Evolutionary conservation across 2,888 invertebrate species (phyloP).

Genomic region (Drosophila affinis): DNA sequence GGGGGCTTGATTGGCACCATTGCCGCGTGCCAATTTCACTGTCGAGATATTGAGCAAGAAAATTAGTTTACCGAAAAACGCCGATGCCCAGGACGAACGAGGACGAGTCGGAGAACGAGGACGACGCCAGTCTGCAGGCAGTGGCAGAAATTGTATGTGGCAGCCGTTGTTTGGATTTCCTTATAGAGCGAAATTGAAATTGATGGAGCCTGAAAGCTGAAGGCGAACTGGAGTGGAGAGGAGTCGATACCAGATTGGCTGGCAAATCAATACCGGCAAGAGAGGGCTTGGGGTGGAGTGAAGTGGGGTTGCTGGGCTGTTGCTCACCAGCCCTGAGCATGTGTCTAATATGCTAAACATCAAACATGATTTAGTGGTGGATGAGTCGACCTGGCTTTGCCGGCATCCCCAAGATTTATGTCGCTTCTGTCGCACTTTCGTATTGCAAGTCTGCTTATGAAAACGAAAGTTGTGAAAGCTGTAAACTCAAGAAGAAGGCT

Average conservation of each 20-base stretch:
- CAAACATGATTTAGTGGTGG: constrained; percentile 68
- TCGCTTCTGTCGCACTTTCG: constrained; percentile 2
- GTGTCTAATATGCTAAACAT: constrained; percentile 76
- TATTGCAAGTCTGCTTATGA: constrained; percentile 45
- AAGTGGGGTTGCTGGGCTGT: no score
- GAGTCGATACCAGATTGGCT: constrained; percentile 37
- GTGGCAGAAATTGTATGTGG: constrained; percentile 69
- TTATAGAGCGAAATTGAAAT: constrained; percentile 81
- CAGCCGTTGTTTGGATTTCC: constrained; percentile 67
- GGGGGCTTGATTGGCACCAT: constrained; percentile 69
- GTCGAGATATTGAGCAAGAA: constrained; percentile 82
- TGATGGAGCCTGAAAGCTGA: constrained; percentile 76
- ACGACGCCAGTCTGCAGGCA: constrained; percentile 61
- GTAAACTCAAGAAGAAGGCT: background rate
- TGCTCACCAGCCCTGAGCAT: constrained; percentile 47
- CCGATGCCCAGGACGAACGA: constrained; percentile 30
- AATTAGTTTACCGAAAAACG: constrained; percentile 82
- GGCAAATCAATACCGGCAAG: constrained; percentile 43
- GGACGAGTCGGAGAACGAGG: background rate
- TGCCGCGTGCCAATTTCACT: constrained; percentile 81
- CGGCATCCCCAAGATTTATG: constrained; percentile 61
- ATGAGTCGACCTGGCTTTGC: constrained; percentile 13
- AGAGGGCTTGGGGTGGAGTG: background rate
- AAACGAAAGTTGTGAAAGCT: constrained; percentile 26
- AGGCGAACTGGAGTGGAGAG: constrained; percentile 10